Conservation (phyloP, 1,140 invertebrate genomes). For the Bombus impatiens region DNA sequence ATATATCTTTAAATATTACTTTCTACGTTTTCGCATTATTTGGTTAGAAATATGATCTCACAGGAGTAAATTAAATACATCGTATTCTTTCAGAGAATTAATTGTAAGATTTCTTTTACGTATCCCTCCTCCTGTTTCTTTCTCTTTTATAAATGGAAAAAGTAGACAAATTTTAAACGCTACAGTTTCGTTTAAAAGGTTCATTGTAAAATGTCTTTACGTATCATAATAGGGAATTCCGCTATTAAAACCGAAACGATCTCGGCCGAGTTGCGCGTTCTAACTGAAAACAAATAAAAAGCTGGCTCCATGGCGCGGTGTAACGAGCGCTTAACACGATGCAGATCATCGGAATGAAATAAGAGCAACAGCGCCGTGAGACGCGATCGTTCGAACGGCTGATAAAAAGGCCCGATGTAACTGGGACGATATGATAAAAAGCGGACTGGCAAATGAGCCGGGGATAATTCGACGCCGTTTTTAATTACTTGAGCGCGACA, state of each 20-base stretch:
- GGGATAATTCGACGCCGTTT: slow-evolving; percentile 17
- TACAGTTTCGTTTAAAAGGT: neutral
- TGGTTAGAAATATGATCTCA: neutral
- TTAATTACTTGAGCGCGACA: neutral
- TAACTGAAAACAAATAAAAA: slow-evolving; percentile 1
- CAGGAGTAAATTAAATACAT: neutral
- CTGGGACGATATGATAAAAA: slow-evolving; percentile 14
- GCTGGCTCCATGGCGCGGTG: neutral
- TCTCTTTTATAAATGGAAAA: too few relatives aligned
- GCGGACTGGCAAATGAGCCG: neutral
- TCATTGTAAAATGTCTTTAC: neutral
- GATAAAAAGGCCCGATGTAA: neutral
- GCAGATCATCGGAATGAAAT: neutral
- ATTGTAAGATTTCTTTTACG: neutral
- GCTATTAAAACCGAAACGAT: neutral
- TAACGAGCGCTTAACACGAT: slow-evolving; percentile 1
- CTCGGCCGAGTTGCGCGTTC: neutral
- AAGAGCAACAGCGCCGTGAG: neutral
- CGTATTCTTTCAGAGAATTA: neutral
- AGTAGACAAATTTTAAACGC: neutral
- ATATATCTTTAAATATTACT: neutral
- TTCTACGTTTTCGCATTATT: neutral
- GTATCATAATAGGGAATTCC: neutral
- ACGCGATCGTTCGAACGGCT: neutral
- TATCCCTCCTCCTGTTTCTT: neutral